Base-by-base conservation (phyloP, 2,888 invertebrate genomes). In the Gonocerus acuteangulatus region DNA sequence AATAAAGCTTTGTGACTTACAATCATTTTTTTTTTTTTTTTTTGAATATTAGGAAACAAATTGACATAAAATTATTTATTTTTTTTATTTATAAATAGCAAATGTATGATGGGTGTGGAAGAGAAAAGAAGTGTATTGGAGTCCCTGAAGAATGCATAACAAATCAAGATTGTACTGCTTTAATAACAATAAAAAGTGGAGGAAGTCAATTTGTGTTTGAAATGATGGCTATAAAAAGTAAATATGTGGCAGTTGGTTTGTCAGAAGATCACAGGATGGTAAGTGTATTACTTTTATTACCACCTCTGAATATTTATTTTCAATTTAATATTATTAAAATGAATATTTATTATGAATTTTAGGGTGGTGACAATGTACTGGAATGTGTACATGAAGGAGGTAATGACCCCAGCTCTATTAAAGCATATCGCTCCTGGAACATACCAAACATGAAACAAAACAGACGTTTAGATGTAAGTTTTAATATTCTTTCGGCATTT, bases 201-300 rank as follows among this genome's bases (percentile, higher is more conserved):
- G 74, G 47, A 78, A 79, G 2, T 80, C 62, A 61, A 22, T 82
- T 60, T 74, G 75, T 49, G 63, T 85, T 86, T 69, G 85, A 87
- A 72, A 69, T 87, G 71, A 79, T 81, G 70, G 78, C 81, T 1
- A 67, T 67, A 32, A 63, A 67, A 1, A 67, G 82, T 2, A 84
- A 82, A 72, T 89, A 87, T 71, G 83, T 91, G 1, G 89, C 89
- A 0, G 78, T 89, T n/a, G 93, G 85, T 1, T 75, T 94, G 6
- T 92, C 92, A 3, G 75, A 78, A 39, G 91, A 92, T 70, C 78
- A 76, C 23, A 82, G 80, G 72, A 93, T 93, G 93, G 80, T 80
- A 73, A 71, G 67, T 67, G 22, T 9, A 6, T 6, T 9, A 27
- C 9, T 27, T 27, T 9, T 27, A 27, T 27, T n/a, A n/a, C n/a